Percentiles rank a stretch among this genome's conserved stretches.
Conservation (phyloP, 35 echinoderm and acorn worm genomes). For the Lytechinus pictus region DNA sequence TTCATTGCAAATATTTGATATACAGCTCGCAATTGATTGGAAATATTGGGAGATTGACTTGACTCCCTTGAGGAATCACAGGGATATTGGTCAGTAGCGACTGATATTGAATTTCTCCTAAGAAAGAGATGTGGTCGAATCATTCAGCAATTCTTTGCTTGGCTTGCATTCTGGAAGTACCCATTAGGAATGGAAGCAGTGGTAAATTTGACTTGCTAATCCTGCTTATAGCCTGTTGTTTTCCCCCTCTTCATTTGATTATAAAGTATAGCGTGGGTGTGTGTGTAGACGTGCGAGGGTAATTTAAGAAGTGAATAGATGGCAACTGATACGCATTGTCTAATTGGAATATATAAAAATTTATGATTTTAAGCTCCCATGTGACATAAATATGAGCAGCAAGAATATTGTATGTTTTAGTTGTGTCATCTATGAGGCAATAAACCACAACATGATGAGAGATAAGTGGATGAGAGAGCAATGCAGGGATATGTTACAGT, state of each 20-base stretch:
- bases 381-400: background rate
- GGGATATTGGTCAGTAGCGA: background rate
- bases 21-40: background rate
- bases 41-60: conserved; percentile 19
- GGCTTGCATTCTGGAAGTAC: background rate
- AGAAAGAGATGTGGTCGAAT: background rate
- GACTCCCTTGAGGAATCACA: background rate
- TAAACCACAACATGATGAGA: background rate
- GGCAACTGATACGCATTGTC: background rate
- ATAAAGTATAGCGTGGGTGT: background rate
- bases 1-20: conserved; percentile 13
- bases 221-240: background rate
- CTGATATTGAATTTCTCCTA: background rate
- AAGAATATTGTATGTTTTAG: background rate
- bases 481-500: background rate
- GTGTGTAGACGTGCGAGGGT: background rate
- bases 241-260: background rate
- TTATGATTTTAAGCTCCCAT: background rate
- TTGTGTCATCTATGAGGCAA: background rate
- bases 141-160: background rate
- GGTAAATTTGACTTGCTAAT: conserved; percentile 12
- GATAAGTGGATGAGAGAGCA: conserved; percentile 10
- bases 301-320: conserved; percentile 5
- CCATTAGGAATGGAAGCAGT: background rate
- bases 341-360: background rate